Percentiles rank a stretch among this genome's conserved stretches.
phyloP scores from a whole-genome alignment of 2,797 vertebrate genomes.

The Thripadectes ignobilis region DNA sequence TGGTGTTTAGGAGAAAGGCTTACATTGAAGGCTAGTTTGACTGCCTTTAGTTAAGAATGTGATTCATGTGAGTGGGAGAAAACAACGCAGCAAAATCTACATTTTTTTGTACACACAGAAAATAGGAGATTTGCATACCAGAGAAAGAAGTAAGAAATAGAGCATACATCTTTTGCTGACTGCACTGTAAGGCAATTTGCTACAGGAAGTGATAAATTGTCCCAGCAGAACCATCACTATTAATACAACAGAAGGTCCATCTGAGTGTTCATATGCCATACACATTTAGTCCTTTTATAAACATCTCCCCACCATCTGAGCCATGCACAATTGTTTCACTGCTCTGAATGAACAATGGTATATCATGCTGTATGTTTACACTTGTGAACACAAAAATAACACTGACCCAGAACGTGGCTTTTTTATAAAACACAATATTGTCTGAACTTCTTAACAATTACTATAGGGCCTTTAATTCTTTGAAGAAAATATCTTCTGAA shows the following conservation, averaged over 20 bases:
- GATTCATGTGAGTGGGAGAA: conserved; percentile 66
- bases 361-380: neutral
- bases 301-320: neutral
- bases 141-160: neutral
- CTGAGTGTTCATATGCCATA: neutral
- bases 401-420: neutral
- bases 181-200: neutral
- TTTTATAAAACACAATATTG: neutral
- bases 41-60: conserved; percentile 53
- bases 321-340: neutral
- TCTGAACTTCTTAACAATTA: neutral
- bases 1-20: conserved; percentile 59
- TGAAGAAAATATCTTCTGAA: neutral
- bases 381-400: neutral
- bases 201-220: neutral
- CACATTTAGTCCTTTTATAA: neutral
- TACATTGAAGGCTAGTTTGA: conserved; percentile 34
- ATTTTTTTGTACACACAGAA: conserved; percentile 1
- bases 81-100: neutral
- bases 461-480: neutral
- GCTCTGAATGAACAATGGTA: neutral
- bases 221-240: neutral
- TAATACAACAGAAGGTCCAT: neutral
- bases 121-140: conserved; percentile 8
- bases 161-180: neutral